phyloP scores from a whole-genome alignment of 2,113 vertebrate species.

The Cheirogaleus medius region DNA sequence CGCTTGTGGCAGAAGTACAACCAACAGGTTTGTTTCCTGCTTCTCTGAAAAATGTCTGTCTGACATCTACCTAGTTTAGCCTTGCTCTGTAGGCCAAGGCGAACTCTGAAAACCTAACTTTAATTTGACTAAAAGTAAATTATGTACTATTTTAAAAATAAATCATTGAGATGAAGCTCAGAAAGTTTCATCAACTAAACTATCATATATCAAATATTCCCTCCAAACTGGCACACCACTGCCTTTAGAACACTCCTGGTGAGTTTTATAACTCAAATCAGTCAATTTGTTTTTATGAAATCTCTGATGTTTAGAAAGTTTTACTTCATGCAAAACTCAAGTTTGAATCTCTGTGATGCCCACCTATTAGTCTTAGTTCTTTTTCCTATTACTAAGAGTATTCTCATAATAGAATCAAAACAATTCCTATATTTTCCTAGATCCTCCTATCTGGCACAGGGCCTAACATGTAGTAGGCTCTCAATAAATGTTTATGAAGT shows the following conservation, averaged over 20 bases:
- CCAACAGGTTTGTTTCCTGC: not conserved
- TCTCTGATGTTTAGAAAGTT: not conserved
- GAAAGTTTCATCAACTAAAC: not conserved
- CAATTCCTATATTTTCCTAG: not conserved
- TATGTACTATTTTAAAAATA: not conserved
- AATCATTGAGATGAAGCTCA: not conserved
- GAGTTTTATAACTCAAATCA: not conserved
- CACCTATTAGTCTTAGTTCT: not conserved
- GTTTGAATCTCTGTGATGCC: not conserved
- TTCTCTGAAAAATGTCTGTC: slow-evolving; percentile 1
- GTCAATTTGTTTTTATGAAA: not conserved
- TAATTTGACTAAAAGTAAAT: slow-evolving; percentile 8
- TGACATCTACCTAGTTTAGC: not conserved
- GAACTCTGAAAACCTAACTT: not conserved
- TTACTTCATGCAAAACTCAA: not conserved
- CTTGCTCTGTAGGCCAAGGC: not conserved
- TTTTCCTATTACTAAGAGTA: not conserved
- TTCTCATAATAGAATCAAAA: not conserved
- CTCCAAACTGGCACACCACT: not conserved
- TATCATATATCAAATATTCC: not conserved
- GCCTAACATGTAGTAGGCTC: not conserved
- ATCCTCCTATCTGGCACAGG: not conserved
- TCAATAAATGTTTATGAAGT: not conserved
- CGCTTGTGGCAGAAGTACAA: not conserved
- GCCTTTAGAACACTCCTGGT: not conserved